Base-by-base conservation (phyloP, 2,888 invertebrate genomes). In the Isoperla grammatica region DNA sequence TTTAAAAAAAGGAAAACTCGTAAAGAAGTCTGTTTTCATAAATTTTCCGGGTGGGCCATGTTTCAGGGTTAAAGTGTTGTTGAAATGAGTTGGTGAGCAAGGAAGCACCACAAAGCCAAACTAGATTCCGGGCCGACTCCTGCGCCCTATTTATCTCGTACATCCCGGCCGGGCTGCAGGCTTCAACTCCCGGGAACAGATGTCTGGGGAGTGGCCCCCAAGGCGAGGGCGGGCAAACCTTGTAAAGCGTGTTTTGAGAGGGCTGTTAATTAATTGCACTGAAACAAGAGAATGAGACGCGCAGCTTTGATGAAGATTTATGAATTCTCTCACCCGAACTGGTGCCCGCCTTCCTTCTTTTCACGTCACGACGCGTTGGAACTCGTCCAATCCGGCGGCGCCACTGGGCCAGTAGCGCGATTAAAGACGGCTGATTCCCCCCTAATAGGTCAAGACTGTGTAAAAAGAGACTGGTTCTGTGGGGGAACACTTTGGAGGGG, bases 291-390 rank as follows among this genome's bases (percentile, higher is more conserved):
- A 17, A 53, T 37, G 53, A 53, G 20, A 15, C 53, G 19, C 5
- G 11, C 37, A 20, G 19, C 39, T 53, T 37, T 53, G 53, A 53
- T 53, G 39, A 53, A 53, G 53, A 53, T 53, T 53, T 53, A 53
- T 53, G 37, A 39, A 53, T 53, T 53, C 20, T 17, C 40, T 53
- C 53, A 13, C 19, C 40, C 37, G 29, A 6, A 29, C 19, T 5
- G 4, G 5, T 15, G 9, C 37, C 39, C 39, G 5, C 53, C 29
- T 29, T 29, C 53, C 29, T 29, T 29, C 29, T 29, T 29, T 29
- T 29, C 29, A 8, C 29, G 29, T 29, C 29, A 29, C 29, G 29
- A 29, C 29, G 29, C 8, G n/a, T 45, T 45, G 45, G 45, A 45
- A 45, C 17, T 45, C 11, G 4, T 45, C 45, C 45, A 45, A 45